A percentile compares a stretch with the other conserved stretches of the same genome.
Evolutionary conservation across 2,888 invertebrate species (phyloP).

Genomic region (Criorhina ranunculi): DNA sequence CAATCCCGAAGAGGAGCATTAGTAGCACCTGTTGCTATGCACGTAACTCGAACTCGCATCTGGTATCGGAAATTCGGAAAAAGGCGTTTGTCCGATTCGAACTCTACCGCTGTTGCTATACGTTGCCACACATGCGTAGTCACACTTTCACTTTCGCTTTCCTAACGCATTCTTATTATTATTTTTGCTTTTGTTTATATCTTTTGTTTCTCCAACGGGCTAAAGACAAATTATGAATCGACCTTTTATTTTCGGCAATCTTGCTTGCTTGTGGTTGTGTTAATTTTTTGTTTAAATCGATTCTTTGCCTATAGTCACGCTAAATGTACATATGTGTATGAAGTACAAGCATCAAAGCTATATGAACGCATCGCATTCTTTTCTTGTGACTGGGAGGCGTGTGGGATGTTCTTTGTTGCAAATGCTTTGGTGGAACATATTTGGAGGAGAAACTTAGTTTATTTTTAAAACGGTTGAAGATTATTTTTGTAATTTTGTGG

Average conservation of each 20-base stretch:
- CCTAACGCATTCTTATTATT: slow-evolving; percentile 46
- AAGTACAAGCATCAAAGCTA: not conserved
- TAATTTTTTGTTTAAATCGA: slow-evolving; percentile 20
- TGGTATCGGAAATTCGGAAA: slow-evolving; percentile 33
- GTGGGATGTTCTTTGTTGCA: slow-evolving; percentile 57
- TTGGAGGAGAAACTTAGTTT: slow-evolving; percentile 13
- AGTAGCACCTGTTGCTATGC: slow-evolving; percentile 49
- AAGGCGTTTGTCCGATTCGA: slow-evolving; percentile 32
- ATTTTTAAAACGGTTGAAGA: slow-evolving; percentile 11
- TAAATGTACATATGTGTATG: not conserved
- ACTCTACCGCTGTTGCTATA: slow-evolving; percentile 1
- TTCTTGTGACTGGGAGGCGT: slow-evolving; percentile 8
- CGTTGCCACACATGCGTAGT: slow-evolving; percentile 52
- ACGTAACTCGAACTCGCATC: slow-evolving; percentile 31
- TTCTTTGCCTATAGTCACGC: slow-evolving; percentile 8
- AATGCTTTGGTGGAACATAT: slow-evolving; percentile 24
- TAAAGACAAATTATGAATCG: slow-evolving; percentile 39
- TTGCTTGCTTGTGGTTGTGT: not conserved
- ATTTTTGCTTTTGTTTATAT: slow-evolving; percentile 28
- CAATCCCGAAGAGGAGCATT: slow-evolving; percentile 17
- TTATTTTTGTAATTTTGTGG: slow-evolving; percentile 50
- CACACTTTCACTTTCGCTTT: slow-evolving; percentile 61
- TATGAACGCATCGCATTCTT: slow-evolving; percentile 35
- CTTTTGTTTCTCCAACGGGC: slow-evolving; percentile 14
- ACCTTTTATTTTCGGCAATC: slow-evolving; percentile 32